These are phyloP conservation scores for Patella ulyssiponensis DNA, from an alignment of 2,888 invertebrate genomes.

Conservation along the genomic window DNA sequence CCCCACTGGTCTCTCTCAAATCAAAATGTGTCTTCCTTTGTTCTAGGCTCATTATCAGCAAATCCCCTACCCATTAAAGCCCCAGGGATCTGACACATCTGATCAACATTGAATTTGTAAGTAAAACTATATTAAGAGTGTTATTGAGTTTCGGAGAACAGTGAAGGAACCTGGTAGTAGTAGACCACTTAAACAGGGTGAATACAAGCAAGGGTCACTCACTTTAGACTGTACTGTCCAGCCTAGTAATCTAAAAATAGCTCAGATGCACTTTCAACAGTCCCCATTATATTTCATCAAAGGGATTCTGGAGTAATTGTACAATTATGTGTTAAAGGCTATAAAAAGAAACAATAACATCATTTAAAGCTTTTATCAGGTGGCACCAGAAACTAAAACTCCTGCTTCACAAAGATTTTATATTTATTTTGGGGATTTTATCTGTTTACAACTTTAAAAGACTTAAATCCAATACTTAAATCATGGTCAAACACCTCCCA, in stretches of 20 bases:
- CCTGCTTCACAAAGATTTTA: background rate
- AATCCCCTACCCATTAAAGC: background rate
- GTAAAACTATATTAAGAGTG: background rate
- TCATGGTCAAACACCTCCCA: background rate
- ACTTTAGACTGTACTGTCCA: too few species aligned
- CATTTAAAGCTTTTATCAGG: conserved; percentile 9
- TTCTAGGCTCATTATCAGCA: background rate
- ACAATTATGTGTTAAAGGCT: conserved; percentile 7
- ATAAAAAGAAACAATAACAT: conserved; percentile 11
- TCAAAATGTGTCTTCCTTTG: background rate
- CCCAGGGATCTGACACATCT: background rate
- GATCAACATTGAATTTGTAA: background rate
- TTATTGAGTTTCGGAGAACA: background rate
- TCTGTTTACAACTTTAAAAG: background rate
- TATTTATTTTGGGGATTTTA: conserved; percentile 7
- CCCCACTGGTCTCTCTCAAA: background rate
- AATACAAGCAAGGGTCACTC: too few species aligned
- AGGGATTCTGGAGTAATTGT: background rate
- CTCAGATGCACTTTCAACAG: too few species aligned
- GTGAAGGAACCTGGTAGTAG: too few species aligned
- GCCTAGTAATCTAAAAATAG: too few species aligned
- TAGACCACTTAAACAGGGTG: too few species aligned
- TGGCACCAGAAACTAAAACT: background rate
- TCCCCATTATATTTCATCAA: background rate
- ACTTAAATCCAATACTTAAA: background rate